A percentile compares a stretch with the other conserved stretches of the same genome.
Evolutionary conservation across 2,888 invertebrate species (phyloP).

Genomic region (Oxycera nigricornis): DNA sequence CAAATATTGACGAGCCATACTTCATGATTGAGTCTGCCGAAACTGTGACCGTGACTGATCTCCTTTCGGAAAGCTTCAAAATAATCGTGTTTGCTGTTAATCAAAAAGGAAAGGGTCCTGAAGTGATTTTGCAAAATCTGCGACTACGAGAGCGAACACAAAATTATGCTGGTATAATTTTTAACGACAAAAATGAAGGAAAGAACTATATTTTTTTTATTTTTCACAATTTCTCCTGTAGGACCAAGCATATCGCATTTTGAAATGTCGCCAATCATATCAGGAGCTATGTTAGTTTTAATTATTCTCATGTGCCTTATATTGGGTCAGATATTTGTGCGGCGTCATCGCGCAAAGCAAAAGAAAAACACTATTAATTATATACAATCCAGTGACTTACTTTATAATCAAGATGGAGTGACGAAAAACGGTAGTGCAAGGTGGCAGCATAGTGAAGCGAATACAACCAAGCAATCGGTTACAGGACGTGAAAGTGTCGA

Average conservation of each 20-base stretch:
- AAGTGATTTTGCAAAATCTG: conserved; percentile 73
- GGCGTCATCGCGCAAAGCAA: neutral
- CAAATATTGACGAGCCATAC: conserved; percentile 48
- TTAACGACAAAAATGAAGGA: too few relatives aligned
- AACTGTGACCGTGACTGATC: conserved; percentile 68
- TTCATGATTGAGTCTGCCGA: conserved; percentile 47
- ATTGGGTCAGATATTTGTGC: conserved; percentile 44
- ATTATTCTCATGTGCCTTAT: conserved; percentile 42
- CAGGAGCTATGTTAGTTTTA: conserved; percentile 46
- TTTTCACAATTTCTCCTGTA: too few relatives aligned
- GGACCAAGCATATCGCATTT: conserved; percentile 34
- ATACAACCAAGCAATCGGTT: conserved; percentile 14
- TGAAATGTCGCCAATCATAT: conserved; percentile 46
- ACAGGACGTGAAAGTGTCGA: conserved; percentile 40
- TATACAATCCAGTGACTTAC: conserved; percentile 14
- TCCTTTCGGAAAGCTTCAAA: conserved; percentile 74
- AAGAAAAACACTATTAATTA: conserved; percentile 10
- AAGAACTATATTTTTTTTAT: too few relatives aligned
- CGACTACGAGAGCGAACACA: conserved; percentile 55
- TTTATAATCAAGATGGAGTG: conserved; percentile 9
- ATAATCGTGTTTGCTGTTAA: conserved; percentile 76
- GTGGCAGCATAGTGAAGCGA: conserved; percentile 54
- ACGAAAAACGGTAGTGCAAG: conserved; percentile 40
- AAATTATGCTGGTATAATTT: conserved; percentile 39
- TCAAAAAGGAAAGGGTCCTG: conserved; percentile 75